phyloP scores from a whole-genome alignment of 2,797 vertebrate genomes.

The Catostomus latipinnis region DNA sequence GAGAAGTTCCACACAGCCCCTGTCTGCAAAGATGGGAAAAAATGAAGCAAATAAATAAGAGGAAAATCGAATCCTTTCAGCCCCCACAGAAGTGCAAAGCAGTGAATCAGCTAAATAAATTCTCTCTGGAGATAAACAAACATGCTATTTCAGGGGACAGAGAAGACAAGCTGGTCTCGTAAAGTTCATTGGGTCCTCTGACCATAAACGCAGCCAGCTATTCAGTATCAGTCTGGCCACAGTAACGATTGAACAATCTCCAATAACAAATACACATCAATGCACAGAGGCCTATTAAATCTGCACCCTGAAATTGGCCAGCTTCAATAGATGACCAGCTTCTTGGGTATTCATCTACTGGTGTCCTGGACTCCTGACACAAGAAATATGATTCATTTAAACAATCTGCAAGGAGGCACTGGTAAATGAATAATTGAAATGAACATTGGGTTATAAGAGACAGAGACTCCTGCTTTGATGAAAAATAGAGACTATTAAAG shows the following conservation, averaged over 20 bases:
- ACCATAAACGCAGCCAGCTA: conserved; percentile 72
- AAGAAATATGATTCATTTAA: conserved; percentile 10
- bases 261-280: conserved; percentile 21
- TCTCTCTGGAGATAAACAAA: conserved; percentile 81
- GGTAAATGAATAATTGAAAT: conserved; percentile 11
- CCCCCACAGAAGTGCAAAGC: conserved; percentile 71
- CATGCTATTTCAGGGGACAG: conserved; percentile 76
- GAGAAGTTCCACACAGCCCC: conserved; percentile 6
- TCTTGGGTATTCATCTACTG: neutral
- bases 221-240: conserved; percentile 67
- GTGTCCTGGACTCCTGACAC: neutral
- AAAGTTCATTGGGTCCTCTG: conserved; percentile 74
- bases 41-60: conserved; percentile 80
- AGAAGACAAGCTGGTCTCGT: conserved; percentile 72
- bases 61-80: conserved; percentile 79
- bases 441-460: neutral
- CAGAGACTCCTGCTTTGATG: neutral
- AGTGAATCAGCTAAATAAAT: conserved; percentile 83
- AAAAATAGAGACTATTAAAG: neutral
- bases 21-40: conserved; percentile 47
- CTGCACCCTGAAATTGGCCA: too few species aligned
- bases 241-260: conserved; percentile 30
- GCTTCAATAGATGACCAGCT: neutral
- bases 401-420: neutral
- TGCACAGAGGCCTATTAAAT: too few species aligned